phyloP scores from a whole-genome alignment of 2,797 vertebrate genomes.

The Falco peregrinus region DNA sequence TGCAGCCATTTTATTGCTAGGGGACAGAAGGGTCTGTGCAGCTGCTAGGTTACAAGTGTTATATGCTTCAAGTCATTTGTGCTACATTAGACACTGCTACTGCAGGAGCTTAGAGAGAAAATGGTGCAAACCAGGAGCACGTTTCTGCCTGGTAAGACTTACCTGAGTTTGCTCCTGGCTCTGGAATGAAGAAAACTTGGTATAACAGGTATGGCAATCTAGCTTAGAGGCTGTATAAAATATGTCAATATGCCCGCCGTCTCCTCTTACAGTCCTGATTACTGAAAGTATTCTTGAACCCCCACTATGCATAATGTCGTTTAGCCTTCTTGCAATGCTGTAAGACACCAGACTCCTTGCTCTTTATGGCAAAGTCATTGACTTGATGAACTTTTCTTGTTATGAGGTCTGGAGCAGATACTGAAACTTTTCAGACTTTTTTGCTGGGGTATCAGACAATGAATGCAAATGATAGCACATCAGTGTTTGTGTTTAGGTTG shows the following conservation, averaged over 20 bases:
- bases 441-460: background rate
- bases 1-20: background rate
- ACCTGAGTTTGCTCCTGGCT: background rate
- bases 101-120: background rate
- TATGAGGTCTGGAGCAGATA: background rate
- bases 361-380: background rate
- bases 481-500: background rate
- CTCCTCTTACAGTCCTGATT: background rate
- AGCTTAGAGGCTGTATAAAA: background rate
- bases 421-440: background rate
- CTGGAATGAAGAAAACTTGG: background rate
- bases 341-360: background rate
- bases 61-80: background rate
- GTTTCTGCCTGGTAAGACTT: background rate
- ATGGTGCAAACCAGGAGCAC: background rate
- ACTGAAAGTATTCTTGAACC: background rate
- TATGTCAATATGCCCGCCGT: background rate
- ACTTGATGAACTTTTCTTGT: background rate
- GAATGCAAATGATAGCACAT: background rate
- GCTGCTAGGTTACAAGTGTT: background rate
- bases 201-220: background rate
- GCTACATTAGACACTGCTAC: background rate
- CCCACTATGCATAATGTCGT: background rate
- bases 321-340: background rate
- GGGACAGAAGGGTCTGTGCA: background rate